phyloP scores from a whole-genome alignment of 2,888 invertebrate genomes.

The Spicauda simplicius region DNA sequence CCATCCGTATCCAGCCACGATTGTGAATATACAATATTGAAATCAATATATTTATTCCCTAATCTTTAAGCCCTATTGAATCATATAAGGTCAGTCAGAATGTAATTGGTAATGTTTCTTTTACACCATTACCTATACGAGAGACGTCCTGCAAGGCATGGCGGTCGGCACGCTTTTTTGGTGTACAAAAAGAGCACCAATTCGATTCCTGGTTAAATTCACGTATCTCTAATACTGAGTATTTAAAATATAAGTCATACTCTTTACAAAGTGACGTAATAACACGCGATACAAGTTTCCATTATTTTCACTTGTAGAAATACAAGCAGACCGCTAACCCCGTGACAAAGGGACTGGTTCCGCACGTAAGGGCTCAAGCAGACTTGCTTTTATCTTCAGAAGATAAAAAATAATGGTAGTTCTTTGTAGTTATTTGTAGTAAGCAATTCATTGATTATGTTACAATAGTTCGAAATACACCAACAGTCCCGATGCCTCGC shows the following conservation, averaged over 20 bases:
- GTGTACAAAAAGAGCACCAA: not conserved
- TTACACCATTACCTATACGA: not conserved
- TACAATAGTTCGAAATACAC: not conserved
- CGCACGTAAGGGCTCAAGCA: not conserved
- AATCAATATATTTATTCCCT: not conserved
- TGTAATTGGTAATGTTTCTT: not conserved
- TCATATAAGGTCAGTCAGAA: not conserved
- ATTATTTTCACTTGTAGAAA: constrained; percentile 1
- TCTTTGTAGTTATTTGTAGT: not conserved
- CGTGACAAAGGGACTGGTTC: not conserved
- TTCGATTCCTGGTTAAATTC: too few relatives aligned
- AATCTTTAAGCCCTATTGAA: not conserved
- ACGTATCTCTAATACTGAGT: not conserved
- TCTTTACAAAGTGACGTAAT: not conserved
- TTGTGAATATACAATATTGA: too few relatives aligned
- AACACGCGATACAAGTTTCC: not conserved
- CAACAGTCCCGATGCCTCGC: constrained; percentile 2
- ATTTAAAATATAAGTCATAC: not conserved
- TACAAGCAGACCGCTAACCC: not conserved
- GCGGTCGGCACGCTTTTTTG: not conserved
- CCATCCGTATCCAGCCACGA: not conserved
- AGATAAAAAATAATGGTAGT: constrained; percentile 3
- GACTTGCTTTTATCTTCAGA: not conserved
- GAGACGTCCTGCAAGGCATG: not conserved
- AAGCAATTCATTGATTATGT: not conserved